phyloP scores from a whole-genome alignment of 2,888 invertebrate species.

The Theretra japonica region DNA sequence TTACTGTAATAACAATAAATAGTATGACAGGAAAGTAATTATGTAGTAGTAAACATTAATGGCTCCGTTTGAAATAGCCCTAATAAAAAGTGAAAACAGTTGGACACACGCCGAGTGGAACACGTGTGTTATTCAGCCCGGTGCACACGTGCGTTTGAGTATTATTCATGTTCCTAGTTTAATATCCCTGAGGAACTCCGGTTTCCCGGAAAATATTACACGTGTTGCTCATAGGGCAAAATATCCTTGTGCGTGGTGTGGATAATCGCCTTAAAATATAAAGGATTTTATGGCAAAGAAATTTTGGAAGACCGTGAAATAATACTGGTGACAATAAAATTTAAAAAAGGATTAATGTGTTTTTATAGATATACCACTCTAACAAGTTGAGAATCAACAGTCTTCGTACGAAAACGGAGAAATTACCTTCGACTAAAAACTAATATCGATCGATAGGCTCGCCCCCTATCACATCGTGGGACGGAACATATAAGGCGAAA shows the following conservation, averaged over 20 bases:
- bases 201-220: neutral
- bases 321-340: too few relatives aligned
- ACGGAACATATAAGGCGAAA: too few relatives aligned
- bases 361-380: too few relatives aligned
- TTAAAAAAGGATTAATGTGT: too few relatives aligned
- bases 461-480: too few relatives aligned
- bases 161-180: neutral
- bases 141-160: neutral
- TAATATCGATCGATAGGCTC: too few relatives aligned
- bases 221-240: neutral
- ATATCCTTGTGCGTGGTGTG: neutral
- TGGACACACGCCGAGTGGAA: slow-evolving; percentile 23
- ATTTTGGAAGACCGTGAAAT: too few relatives aligned
- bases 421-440: too few relatives aligned
- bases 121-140: neutral
- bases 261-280: neutral
- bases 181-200: neutral
- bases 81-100: slow-evolving; percentile 60
- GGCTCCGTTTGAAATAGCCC: slow-evolving; percentile 49
- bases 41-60: slow-evolving; percentile 39
- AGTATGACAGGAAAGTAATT: slow-evolving; percentile 23
- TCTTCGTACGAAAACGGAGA: too few relatives aligned
- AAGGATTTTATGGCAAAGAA: neutral
- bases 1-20: slow-evolving; percentile 27
- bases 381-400: too few relatives aligned